Percentiles rank a stretch among this genome's conserved stretches.
phyloP scores from a whole-genome alignment of 1,140 invertebrate species.

The Papilio xuthus region DNA sequence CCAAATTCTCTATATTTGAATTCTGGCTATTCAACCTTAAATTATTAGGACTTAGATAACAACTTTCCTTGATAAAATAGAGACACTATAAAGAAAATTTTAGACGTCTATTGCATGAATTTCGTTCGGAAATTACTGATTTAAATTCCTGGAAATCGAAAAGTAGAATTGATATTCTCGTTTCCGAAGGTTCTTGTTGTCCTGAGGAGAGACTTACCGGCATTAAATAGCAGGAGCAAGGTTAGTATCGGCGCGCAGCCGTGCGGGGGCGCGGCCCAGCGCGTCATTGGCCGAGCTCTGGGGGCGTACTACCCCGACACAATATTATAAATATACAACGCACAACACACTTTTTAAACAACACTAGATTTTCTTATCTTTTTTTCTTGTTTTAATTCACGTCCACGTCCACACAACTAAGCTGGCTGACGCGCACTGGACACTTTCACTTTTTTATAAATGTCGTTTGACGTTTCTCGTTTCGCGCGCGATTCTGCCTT shows the following conservation, averaged over 20 bases:
- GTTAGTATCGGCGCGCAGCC: constrained; percentile 46
- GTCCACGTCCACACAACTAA: constrained; percentile 41
- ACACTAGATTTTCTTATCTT: constrained; percentile 4
- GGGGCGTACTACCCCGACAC: constrained; percentile 55
- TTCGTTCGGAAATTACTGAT: constrained; percentile 24
- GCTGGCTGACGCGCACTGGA: constrained; percentile 37
- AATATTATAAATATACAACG: constrained; percentile 65
- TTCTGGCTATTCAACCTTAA: no score
- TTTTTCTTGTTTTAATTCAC: constrained; percentile 39
- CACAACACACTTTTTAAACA: constrained; percentile 37
- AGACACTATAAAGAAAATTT: background rate
- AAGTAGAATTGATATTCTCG: background rate
- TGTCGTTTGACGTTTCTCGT: constrained; percentile 14
- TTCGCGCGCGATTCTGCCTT: background rate
- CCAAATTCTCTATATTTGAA: no score
- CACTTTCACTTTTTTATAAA: constrained; percentile 40
- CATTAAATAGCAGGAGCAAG: constrained; percentile 60
- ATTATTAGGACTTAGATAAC: background rate
- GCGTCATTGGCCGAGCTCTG: constrained; percentile 67
- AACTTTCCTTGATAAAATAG: background rate
- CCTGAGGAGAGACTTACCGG: constrained; percentile 59
- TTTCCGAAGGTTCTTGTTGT: constrained; percentile 16
- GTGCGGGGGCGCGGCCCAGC: constrained; percentile 64
- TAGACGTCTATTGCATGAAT: background rate
- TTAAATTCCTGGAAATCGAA: constrained; percentile 17